Conservation (phyloP, 2,888 invertebrate genomes). For the Pyralis farinalis region DNA sequence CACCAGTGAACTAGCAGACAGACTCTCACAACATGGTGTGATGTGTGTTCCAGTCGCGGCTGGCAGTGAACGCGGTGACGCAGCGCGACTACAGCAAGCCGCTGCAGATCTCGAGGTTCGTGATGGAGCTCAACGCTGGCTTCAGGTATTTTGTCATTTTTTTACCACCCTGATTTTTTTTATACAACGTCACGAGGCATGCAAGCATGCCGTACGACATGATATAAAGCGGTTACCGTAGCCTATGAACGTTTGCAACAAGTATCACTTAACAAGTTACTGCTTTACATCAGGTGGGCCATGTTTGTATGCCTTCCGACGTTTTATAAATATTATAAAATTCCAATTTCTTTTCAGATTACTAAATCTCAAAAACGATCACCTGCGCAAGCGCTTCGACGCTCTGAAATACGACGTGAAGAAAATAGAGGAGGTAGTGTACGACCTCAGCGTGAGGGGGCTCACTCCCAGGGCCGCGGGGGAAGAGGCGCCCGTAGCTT, state of each 20-base stretch:
- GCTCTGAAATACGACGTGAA: conserved; percentile 95
- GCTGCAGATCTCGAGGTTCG: conserved; percentile 90
- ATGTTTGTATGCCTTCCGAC: no score
- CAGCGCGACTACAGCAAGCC: conserved; percentile 92
- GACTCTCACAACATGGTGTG: no score
- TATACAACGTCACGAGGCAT: no score
- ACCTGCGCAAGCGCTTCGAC: conserved; percentile 92
- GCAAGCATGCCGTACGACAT: no score
- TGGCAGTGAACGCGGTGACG: conserved; percentile 92
- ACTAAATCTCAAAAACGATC: conserved; percentile 94
- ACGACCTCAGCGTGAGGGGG: conserved; percentile 92
- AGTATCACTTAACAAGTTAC: no score
- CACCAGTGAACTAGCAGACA: no score
- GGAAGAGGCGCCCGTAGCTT: neutral
- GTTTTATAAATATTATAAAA: no score
- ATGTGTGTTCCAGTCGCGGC: conserved; percentile 78
- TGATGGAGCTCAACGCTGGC: conserved; percentile 93
- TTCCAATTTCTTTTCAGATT: conserved; percentile 67
- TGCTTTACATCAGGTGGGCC: no score
- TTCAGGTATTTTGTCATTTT: conserved; percentile 88
- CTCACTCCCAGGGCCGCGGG: conserved; percentile 65
- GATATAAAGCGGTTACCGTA: no score
- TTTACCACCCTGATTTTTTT: no score
- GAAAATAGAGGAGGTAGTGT: conserved; percentile 95
- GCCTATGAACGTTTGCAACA: no score